Base-by-base conservation (phyloP, 2,888 invertebrate genomes). In the Orthonychiurus folsomi region DNA sequence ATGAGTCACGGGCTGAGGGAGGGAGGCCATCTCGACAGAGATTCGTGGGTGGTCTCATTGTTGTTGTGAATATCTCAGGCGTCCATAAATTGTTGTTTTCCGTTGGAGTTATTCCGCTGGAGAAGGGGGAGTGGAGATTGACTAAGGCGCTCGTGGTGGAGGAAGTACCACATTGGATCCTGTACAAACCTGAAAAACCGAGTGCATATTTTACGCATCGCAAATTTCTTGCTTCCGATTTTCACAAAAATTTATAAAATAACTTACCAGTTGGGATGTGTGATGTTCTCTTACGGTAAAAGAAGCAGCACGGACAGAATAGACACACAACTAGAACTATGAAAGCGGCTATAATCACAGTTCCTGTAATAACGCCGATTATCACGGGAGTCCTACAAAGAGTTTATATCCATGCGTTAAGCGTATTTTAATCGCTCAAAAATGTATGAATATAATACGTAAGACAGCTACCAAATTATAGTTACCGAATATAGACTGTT, bases 301-400 rank as follows among this genome's bases (percentile, higher is more conserved):
- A 72, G 26, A 75, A 73, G 63, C 77, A 77, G 64, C 76, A 76
- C 48, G 76, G 74, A 69, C 77, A 77, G 66, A 76, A 73, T 67
- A 75, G 74, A 68, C 77, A 78, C 59, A 75, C 74, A 25, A 75
- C 74, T 2, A 76, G 64, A 21, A 74, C 73, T 55, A 76, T 69
- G 59, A 77, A 67, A 48, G 75, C 67, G 20, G 76, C 65, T 48
- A 76, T 75, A 3, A 76, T 73, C 12, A 74, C 69, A 1, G 74
- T 73, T 23, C 77, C 78, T 20, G 75, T 70, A n/a, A 76, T 73
- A 12, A 77, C 74, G n/a, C 76, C 77, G 60, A 77, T 68, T n/a
- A 76, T 63, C 48, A 77, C 70, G 15, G 76, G 74, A 62, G 76
- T 68, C 61, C 78, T 78, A 73, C 3, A 52, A 52, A 48, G 48